Evolutionary conservation across 2,888 invertebrate species (phyloP), one percentile per base, ranked within the genome.

Genomic region (Dione vanillae): DNA sequence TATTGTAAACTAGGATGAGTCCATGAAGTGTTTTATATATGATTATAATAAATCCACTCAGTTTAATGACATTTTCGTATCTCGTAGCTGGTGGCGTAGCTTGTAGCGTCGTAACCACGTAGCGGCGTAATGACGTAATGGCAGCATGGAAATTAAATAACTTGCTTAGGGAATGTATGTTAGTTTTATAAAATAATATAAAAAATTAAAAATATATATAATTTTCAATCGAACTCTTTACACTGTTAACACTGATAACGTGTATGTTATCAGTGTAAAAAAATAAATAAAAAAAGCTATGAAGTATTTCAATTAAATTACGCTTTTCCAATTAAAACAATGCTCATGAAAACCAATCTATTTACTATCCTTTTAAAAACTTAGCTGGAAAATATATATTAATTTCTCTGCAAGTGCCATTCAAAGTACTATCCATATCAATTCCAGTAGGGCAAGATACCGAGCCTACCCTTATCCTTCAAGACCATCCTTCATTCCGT

Each of bases 51-150:
- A 69, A 71, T 72, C 68, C 68, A 61, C 73, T 71, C 65, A 52
- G 61, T 65, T 27, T 69, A 71, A 73, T 73, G 67, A 65, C 71
- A 69, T 73, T 71, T 71, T 66, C 73, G 71, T 68, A 62, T 68
- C 65, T 47, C 64, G 62, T 70, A 68, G 45, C 68, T 69, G 58
- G 64, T 56, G 56, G 16, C 40, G 68, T 65, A 65, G 59, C 35
- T 20, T 58, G 49, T 72, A 67, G 67, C 51, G n/a, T 11, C 69
- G 54, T 56, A 67, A 59, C 54, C 5, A 19, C 43, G 64, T 54
- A 58, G 51, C 58, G 37, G 10, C 35, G 62, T 62, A 62, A 47
- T 19, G 16, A 40, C 61, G 66, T 59, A 43, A 66, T 66, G 51
- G 14, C 56, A 58, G 67, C n/a, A 52, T 64, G 19, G 19, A 59